Conservation (phyloP, 2,797 vertebrate species). For the Ciconia nigra region DNA sequence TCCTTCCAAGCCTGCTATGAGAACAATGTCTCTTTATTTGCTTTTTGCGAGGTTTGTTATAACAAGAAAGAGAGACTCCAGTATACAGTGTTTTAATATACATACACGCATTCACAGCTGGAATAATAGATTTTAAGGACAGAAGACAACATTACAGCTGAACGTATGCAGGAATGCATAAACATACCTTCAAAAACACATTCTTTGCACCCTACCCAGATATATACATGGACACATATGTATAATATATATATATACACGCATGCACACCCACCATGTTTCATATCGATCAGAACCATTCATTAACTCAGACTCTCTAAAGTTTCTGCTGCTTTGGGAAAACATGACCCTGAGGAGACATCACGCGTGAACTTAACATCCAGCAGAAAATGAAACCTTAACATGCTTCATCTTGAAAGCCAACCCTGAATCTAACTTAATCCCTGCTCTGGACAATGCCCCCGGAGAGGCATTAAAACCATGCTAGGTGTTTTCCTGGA, state of each 20-base stretch:
- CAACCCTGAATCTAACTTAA: background rate
- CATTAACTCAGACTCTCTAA: conserved; percentile 1
- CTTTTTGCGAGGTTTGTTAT: conserved; percentile 1
- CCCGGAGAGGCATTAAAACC: background rate
- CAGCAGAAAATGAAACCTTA: conserved; percentile 25
- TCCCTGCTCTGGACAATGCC: background rate
- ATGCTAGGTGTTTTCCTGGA: conserved; percentile 23
- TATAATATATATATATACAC: background rate
- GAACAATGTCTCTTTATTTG: conserved; percentile 62
- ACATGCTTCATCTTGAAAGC: background rate
- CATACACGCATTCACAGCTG: background rate
- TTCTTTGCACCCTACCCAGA: background rate
- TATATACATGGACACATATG: background rate
- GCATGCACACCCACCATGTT: background rate
- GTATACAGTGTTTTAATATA: conserved; percentile 7
- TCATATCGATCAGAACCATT: background rate
- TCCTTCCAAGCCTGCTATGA: background rate
- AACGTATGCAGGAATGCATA: background rate
- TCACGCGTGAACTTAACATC: background rate
- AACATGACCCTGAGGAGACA: conserved; percentile 17
- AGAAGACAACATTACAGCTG: background rate
- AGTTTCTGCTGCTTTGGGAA: conserved; percentile 40
- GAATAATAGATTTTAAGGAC: conserved; percentile 38
- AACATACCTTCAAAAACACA: background rate
- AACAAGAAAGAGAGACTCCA: conserved; percentile 20